Base-by-base conservation (phyloP, 2,888 invertebrate species). In the Aphidius colemani region DNA sequence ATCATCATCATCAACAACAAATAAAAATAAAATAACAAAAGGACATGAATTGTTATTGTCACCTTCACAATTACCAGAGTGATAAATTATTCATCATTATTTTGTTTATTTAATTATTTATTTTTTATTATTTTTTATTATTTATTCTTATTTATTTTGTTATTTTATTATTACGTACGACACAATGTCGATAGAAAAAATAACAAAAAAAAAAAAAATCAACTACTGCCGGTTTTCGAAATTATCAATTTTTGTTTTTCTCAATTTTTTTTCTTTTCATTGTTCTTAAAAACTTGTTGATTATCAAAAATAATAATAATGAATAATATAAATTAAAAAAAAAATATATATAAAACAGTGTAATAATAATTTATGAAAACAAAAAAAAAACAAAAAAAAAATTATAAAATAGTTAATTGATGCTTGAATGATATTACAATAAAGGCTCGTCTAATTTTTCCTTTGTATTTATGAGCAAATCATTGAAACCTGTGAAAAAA, bases 1-100 rank as follows among this genome's bases (percentile, higher is more conserved):
- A 45, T 64, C 69, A 63, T 66, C 69, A 53, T 68, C 69, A 45
- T 64, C 69, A 61, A 62, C 66, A 55, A 30, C 30, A 30, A 30
- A 3, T 30, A 30, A 30, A 30, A 30, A 30, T 30, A 30, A 30
- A 30, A 2, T 2, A 30, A 59, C 64, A 53, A 79, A 78, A 63
- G 76, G 72, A 65, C 76, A 75, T 65, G 80, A 80, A 69, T 76
- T 80, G 41, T 70, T 80, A 62, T 75, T 80, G 39, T 80, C 78
- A 49, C 79, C 80, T 61, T 78, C 78, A 61, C 79, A 80, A 68
- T 70, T 80, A 66, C 74, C 77, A 64, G 78, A 79, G 69, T 78
- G 71, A 74, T 30, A 30, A 69, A 67, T 69, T 7, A 60, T 58
- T 43, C 30, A 18, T 11, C 7, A 41, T 11, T 39, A 39, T 40